These are phyloP conservation scores for Hapalemur alaotrensis DNA, from an alignment of 2,797 vertebrate genomes.

Conservation along the genomic window DNA sequence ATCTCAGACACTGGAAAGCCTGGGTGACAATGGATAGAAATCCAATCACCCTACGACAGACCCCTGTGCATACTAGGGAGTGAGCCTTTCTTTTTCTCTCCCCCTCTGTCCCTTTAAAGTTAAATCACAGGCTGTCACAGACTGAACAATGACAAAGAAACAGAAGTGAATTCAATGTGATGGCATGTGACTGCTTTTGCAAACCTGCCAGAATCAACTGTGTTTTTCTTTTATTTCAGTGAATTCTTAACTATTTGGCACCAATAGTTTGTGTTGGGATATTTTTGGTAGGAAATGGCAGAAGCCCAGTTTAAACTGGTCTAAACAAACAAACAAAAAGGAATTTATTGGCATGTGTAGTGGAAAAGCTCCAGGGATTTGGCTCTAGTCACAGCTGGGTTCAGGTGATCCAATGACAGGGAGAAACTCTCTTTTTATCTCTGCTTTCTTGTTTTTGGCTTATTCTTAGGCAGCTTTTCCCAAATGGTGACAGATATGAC, in stretches of 20 bases:
- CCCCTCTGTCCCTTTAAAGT: background rate
- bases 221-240: slow-evolving; percentile 15
- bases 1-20: background rate
- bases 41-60: background rate
- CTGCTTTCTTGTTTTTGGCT: background rate
- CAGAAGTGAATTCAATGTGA: background rate
- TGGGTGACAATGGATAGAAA: background rate
- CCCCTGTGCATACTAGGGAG: background rate
- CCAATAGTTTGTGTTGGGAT: slow-evolving; percentile 17
- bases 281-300: slow-evolving; percentile 62
- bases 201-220: slow-evolving; percentile 2
- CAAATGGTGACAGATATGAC: background rate
- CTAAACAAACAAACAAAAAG: slow-evolving; percentile 63
- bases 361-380: slow-evolving; percentile 24
- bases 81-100: background rate
- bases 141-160: background rate
- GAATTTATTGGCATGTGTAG: slow-evolving; percentile 39
- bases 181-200: slow-evolving; percentile 11
- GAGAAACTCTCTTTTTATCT: background rate
- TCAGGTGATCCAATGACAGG: background rate
- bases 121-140: background rate
- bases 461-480: background rate
- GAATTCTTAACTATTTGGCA: slow-evolving; percentile 53
- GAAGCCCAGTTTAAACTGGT: slow-evolving; percentile 39
- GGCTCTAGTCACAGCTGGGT: background rate